These are phyloP conservation scores for Polyommatus icarus DNA, from an alignment of 2,888 invertebrate species.

Conservation along the genomic window DNA sequence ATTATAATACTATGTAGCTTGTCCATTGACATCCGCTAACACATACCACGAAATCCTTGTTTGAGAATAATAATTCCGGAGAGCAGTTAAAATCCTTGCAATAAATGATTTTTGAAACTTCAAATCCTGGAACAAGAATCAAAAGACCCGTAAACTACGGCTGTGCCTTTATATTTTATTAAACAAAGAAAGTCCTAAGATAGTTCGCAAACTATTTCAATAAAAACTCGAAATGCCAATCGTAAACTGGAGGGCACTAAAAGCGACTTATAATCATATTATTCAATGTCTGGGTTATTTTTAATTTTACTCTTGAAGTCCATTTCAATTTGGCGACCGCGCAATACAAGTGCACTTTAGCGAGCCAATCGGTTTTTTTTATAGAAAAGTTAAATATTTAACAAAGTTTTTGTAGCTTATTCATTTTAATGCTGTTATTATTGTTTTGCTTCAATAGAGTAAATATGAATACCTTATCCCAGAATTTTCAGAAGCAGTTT, in stretches of 20 bases:
- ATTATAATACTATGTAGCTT: too few species aligned
- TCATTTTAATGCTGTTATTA: too few species aligned
- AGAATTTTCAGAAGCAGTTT: too few species aligned
- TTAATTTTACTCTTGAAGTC: slow-evolving; percentile 1
- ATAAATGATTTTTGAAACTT: background rate
- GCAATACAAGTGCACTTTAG: background rate
- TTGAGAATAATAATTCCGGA: too few species aligned
- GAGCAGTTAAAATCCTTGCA: too few species aligned
- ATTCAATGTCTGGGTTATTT: background rate
- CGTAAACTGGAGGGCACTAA: background rate
- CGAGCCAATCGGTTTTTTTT: background rate
- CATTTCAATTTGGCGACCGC: background rate
- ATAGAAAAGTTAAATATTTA: background rate
- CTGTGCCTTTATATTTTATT: background rate
- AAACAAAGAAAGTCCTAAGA: background rate
- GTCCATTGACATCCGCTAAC: too few species aligned
- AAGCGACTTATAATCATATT: background rate
- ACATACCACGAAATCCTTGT: too few species aligned
- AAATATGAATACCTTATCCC: too few species aligned
- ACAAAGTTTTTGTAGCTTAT: background rate
- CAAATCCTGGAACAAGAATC: background rate
- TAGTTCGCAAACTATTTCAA: background rate
- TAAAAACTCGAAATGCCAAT: background rate
- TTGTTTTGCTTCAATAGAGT: too few species aligned
- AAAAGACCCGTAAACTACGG: too few species aligned